Evolutionary conservation across 2,113 vertebrate genomes (phyloP).

Genomic region (Grantiella picta): DNA sequence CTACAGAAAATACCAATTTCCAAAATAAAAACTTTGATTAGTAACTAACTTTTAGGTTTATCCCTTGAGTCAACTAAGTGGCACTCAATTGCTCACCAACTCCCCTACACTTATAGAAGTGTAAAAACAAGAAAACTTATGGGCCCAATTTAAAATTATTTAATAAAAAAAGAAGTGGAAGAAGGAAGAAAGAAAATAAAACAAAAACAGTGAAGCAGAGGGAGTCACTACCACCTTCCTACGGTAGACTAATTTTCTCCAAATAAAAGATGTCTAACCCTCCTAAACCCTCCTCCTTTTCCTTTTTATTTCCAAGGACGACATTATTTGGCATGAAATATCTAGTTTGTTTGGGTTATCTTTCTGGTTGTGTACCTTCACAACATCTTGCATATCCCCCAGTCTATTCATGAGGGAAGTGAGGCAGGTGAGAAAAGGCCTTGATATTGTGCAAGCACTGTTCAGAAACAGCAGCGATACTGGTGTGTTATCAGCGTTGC

Average conservation of each 20-base stretch:
- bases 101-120: neutral
- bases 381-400: neutral
- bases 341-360: neutral
- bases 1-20: neutral
- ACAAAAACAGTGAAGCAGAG: neutral
- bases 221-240: neutral
- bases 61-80: neutral
- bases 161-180: neutral
- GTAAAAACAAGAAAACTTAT: neutral
- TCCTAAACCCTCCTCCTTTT: neutral
- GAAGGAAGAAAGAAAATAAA: neutral
- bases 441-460: neutral
- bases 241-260: neutral
- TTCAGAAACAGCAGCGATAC: neutral
- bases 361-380: neutral
- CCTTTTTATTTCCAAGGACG: neutral
- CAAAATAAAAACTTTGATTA: neutral
- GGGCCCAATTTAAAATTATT: neutral
- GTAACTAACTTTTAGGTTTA: neutral
- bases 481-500: neutral
- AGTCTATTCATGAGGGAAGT: neutral
- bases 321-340: neutral
- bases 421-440: neutral
- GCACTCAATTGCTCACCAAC: neutral
- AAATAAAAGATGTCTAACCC: neutral